Evolutionary conservation across 1,140 invertebrate genomes (phyloP).

Genomic region (Brachionus calyciflorus): DNA sequence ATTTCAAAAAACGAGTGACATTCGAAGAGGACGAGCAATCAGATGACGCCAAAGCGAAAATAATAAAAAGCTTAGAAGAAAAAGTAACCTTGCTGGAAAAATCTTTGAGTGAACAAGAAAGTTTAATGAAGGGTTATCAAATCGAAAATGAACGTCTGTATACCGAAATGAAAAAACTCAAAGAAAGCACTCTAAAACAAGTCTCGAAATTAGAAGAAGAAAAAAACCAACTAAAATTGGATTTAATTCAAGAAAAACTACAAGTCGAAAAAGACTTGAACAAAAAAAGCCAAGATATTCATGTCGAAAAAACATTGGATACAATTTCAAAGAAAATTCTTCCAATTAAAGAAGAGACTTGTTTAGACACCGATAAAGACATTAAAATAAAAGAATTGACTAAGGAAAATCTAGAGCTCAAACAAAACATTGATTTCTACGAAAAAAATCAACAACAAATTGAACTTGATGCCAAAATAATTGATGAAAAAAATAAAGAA

Average conservation of each 20-base stretch:
- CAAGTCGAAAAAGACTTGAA: neutral
- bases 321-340: neutral
- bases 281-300: neutral
- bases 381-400: neutral
- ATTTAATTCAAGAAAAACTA: neutral
- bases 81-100: slow-evolving; percentile 3
- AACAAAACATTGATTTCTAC: neutral
- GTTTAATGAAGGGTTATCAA: slow-evolving; percentile 16
- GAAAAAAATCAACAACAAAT: slow-evolving; percentile 41
- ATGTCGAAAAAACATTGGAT: neutral
- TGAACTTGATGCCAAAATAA: slow-evolving; percentile 16
- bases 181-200: slow-evolving; percentile 11
- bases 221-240: neutral
- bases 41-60: neutral
- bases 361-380: neutral
- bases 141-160: slow-evolving; percentile 15
- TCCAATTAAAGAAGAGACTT: neutral
- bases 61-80: neutral
- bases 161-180: neutral
- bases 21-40: neutral
- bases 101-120: neutral
- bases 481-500: slow-evolving; percentile 25
- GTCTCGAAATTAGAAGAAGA: neutral
- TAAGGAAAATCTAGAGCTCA: neutral
- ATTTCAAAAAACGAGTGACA: slow-evolving; percentile 5